A percentile compares a stretch with the other conserved stretches of the same genome.
Conservation (phyloP, 2,797 vertebrate species). For the Platalea minor region DNA sequence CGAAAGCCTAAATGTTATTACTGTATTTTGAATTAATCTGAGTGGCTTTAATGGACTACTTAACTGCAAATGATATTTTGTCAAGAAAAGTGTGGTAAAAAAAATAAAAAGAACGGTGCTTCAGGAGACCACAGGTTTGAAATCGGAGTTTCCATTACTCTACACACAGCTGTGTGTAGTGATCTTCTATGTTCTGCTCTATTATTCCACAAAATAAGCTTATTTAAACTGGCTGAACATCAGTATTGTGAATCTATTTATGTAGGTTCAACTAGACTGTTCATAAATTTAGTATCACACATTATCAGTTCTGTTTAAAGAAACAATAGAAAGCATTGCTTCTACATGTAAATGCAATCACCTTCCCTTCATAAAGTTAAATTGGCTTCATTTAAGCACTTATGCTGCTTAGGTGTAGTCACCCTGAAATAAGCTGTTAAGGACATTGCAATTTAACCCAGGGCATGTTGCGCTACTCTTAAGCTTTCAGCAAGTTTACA, state of each 20-base stretch:
- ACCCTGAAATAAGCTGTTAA: not conserved
- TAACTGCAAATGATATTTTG: not conserved
- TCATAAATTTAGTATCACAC: not conserved
- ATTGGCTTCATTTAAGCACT: not conserved
- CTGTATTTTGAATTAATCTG: not conserved
- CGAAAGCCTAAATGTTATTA: not conserved
- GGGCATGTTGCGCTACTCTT: not conserved
- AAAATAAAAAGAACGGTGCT: not conserved
- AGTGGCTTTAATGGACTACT: not conserved
- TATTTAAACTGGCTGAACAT: not conserved
- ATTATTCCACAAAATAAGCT: not conserved
- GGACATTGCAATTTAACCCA: not conserved
- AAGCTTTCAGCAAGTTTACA: not conserved
- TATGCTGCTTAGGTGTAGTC: not conserved
- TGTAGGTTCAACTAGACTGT: not conserved
- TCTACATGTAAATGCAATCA: not conserved
- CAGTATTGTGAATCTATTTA: not conserved
- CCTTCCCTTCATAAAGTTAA: not conserved
- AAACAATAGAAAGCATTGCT: not conserved
- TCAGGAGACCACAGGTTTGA: not conserved
- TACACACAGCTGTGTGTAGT: not conserved
- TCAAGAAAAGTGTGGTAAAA: not conserved
- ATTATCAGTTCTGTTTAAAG: not conserved
- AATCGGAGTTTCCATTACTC: not conserved
- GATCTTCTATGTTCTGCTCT: not conserved